Evolutionary conservation across 2,113 vertebrate species (phyloP), one percentile per base, ranked within the genome.

Genomic region (Azemiops feae): DNA sequence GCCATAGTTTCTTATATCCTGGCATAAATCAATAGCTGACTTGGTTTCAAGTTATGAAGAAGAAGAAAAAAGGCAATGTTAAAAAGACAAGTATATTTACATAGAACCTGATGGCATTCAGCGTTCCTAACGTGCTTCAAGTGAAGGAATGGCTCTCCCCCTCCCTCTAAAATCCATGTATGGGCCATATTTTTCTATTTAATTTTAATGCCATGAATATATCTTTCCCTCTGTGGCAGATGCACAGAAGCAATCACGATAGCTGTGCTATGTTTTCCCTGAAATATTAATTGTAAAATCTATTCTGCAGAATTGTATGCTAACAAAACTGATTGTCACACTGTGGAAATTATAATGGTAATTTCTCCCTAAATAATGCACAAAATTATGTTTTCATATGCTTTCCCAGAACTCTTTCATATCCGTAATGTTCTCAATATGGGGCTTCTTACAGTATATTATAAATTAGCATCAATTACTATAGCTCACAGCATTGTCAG

Each of bases 381-480:
- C 87, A 96, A 89, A 88, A 91, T 93, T 81, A 74, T 91, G 94
- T 95, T 97, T 85, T 92, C 93, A 93, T 92, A 95, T 95, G 95
- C 91, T 94, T 96, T 95, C 94, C 92, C 94, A 94, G 94, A 94
- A 60, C 94, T 57, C 93, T 93, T 94, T 96, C 64, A 92, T 93
- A 89, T 87, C 50, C 3, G 69, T 92, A 94, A 92, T 53, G 45
- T 95, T 95, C 96, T 95, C 95, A 93, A 22, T 93, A 93, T 93
- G 89, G 74, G 93, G 94, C 25, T 39, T 88, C 93, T 96, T 93
- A 91, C 25, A 18, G 85, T 87, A 89, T 93, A 12, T 90, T 94
- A 93, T 87, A 96, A 97, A 96, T 97, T 92, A 97, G 93, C 94
- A 95, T 93, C 91, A 96, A 93, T 86, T 94, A 89, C 94, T 95